Evolutionary conservation across 2,888 invertebrate genomes (phyloP).

Genomic region (Eupeodes latifasciatus): DNA sequence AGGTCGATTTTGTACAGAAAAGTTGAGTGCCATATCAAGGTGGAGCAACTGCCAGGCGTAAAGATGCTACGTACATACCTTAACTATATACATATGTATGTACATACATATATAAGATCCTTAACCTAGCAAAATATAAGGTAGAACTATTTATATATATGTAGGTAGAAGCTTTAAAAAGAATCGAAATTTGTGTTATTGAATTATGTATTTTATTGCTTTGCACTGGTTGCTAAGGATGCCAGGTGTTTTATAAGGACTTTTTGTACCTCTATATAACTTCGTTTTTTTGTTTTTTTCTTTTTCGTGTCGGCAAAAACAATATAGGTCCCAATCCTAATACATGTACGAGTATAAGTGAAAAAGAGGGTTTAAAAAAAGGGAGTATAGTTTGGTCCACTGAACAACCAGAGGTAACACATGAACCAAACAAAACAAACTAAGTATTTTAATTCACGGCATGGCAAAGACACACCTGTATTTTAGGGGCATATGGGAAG

Average conservation of each 20-base stretch:
- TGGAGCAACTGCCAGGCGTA: not conserved
- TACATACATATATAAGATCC: conserved; percentile 13
- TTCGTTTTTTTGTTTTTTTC: not conserved
- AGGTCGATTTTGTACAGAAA: not conserved
- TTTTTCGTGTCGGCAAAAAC: not conserved
- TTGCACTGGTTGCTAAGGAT: conserved; percentile 55
- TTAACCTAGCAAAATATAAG: conserved; percentile 21
- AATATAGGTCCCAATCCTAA: not conserved
- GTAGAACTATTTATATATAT: too few species aligned
- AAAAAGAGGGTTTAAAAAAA: conserved; percentile 16
- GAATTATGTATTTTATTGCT: conserved; percentile 73
- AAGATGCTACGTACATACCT: too few species aligned
- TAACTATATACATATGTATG: too few species aligned
- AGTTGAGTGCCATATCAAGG: not conserved
- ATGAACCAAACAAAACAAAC: conserved; percentile 34
- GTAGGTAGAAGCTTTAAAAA: conserved; percentile 43
- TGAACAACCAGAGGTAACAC: conserved; percentile 19
- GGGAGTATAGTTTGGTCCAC: conserved; percentile 37
- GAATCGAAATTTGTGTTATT: conserved; percentile 69
- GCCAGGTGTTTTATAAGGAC: conserved; percentile 40
- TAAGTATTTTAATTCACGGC: conserved; percentile 23
- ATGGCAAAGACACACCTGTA: conserved; percentile 32
- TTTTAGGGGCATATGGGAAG: not conserved
- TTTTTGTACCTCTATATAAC: not conserved
- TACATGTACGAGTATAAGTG: not conserved